Evolutionary conservation across 37 sponge, comb jelly and placozoan genomes (phyloP), one percentile per base, ranked within the genome.

Genomic region (Dysidea cf. avara): DNA sequence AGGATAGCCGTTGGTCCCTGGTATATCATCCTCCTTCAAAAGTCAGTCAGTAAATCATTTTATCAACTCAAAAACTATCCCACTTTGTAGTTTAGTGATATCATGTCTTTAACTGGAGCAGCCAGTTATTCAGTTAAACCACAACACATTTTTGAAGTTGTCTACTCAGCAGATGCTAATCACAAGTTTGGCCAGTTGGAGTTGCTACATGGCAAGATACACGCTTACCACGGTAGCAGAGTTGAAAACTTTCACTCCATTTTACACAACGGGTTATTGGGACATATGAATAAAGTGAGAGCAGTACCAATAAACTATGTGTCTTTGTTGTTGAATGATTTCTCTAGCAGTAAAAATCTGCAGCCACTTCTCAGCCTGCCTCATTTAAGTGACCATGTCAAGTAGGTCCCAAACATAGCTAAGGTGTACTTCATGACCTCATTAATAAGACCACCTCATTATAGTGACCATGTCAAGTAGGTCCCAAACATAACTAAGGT

Each of bases 171-270:
- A 39, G 90, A 84, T 51, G 49, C 36, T 21, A 74, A 69, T 40
- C n/a, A 56, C 2, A 72, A 75, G 46, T 90, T 84, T 35, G 32
- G 54, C 40, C 12, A 33, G 39, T 26, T 77, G 28, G 57, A 59
- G 20, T 20, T 12, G 6, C 28, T 57, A 16, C 61, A 83, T 83
- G 92, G 92, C 4, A 53, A 53, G 21, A 47, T 94, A 17, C 38
- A 63, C 14, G 95, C 85, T 31, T 94, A 72, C 56, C 95, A 94
- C 60, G 95, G 95, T 13, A 91, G 76, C 46, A 71, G 75, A 7
- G 56, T 94, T 53, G 95, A 94, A 48, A 90, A 90, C 51, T 94
- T 94, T 39, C 65, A 87, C 49, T 94, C 92, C 32, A 94, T 94
- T 34, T 48, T 90, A n/a, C 86, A 86, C 75, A 72, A 87, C 73